These are phyloP conservation scores for Thymelicus sylvestris DNA, from an alignment of 2,888 invertebrate genomes.

Conservation along the genomic window DNA sequence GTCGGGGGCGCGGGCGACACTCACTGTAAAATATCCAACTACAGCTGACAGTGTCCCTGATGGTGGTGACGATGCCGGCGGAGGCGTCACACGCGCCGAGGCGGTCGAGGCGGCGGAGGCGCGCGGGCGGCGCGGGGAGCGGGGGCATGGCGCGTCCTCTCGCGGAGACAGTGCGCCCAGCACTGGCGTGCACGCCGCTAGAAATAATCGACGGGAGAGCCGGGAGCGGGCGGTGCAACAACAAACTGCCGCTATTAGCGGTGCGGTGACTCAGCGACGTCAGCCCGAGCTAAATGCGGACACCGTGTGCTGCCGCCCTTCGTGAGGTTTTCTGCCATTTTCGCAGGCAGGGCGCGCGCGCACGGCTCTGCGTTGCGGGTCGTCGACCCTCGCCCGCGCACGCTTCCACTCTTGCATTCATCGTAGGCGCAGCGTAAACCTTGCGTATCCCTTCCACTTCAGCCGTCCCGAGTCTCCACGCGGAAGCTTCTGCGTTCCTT, in stretches of 20 bases:
- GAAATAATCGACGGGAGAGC: slow-evolving; percentile 78
- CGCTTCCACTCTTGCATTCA: slow-evolving; percentile 68
- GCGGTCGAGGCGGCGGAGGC: slow-evolving; percentile 59
- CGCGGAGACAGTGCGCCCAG: slow-evolving; percentile 71
- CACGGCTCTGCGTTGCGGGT: slow-evolving; percentile 68
- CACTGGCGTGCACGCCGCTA: slow-evolving; percentile 69
- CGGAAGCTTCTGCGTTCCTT: slow-evolving; percentile 3
- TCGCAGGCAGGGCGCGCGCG: slow-evolving; percentile 74
- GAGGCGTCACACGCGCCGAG: slow-evolving; percentile 78
- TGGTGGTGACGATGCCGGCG: slow-evolving; percentile 84
- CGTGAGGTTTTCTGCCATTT: slow-evolving; percentile 79
- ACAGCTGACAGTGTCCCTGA: slow-evolving; percentile 88
- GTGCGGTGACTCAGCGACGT: slow-evolving; percentile 80
- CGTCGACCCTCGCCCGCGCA: slow-evolving; percentile 79
- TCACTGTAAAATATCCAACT: slow-evolving; percentile 92
- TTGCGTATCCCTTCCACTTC: slow-evolving; percentile 26
- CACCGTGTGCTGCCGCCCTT: slow-evolving; percentile 79
- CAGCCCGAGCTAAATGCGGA: slow-evolving; percentile 83
- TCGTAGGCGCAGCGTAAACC: slow-evolving; percentile 48
- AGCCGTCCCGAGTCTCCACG: slow-evolving; percentile 34
- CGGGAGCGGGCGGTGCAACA: slow-evolving; percentile 81
- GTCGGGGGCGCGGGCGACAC: slow-evolving; percentile 59
- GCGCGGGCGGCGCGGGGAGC: slow-evolving; percentile 72
- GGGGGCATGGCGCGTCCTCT: slow-evolving; percentile 75
- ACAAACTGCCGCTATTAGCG: slow-evolving; percentile 82